A percentile compares a stretch with the other conserved stretches of the same genome.
Conservation (phyloP, 2,797 vertebrate species). For the Gallinago stenura region DNA sequence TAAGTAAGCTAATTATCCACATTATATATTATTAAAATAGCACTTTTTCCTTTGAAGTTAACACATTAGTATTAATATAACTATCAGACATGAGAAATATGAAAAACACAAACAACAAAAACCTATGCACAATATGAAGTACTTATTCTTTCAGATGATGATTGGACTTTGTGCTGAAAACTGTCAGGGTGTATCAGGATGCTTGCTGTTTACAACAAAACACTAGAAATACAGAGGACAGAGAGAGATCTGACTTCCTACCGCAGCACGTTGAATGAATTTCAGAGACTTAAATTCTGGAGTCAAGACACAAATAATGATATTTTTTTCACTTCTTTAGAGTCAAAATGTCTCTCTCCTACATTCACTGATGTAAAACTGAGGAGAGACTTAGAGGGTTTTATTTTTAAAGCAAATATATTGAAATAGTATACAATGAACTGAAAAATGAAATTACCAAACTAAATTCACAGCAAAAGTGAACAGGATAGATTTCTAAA, state of each 20-base stretch:
- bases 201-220: not conserved
- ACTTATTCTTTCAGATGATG: not conserved
- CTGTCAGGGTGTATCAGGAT: not conserved
- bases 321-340: not conserved
- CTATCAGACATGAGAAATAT: constrained; percentile 7
- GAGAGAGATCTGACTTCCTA: not conserved
- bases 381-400: accelerated
- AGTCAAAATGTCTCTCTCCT: not conserved
- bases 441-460: not conserved
- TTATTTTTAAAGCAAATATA: not conserved
- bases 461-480: not conserved
- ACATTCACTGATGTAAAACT: not conserved
- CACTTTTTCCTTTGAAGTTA: constrained; percentile 40
- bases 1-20: constrained; percentile 38
- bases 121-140: not conserved
- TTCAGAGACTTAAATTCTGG: not conserved
- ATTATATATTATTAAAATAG: constrained; percentile 52
- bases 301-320: accelerated
- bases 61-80: constrained; percentile 19
- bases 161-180: not conserved
- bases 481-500: not conserved
- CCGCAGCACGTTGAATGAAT: not conserved
- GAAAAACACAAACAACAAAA: not conserved
- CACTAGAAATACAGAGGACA: not conserved
- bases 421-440: not conserved